phyloP scores from a whole-genome alignment of 2,797 vertebrate species.

The Karalla daura region DNA sequence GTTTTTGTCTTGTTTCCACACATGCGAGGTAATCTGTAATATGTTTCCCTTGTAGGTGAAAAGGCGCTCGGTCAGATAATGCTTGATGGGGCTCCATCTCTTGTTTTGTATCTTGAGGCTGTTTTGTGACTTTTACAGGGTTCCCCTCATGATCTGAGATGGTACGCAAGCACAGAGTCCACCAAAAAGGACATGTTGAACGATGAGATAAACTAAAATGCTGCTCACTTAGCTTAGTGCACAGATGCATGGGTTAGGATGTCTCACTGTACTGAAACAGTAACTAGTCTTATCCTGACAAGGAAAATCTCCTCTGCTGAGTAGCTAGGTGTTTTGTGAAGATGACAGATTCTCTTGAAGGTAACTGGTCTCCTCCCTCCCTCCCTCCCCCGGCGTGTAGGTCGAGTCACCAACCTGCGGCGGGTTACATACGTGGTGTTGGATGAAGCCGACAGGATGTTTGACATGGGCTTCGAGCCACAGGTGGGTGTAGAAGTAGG shows the following conservation, averaged over 20 bases:
- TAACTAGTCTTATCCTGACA: conserved; percentile 15
- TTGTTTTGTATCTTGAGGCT: conserved; percentile 98
- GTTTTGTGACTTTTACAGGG: conserved; percentile 98
- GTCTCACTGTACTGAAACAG: conserved; percentile 32
- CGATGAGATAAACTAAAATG: conserved; percentile 42
- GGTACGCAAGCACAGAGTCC: conserved; percentile 94
- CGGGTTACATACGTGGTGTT: conserved; percentile 95
- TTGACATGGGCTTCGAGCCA: conserved; percentile 99
- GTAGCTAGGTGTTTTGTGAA: conserved; percentile 51
- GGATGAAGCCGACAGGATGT: conserved; percentile 99
- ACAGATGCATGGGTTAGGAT: conserved; percentile 26
- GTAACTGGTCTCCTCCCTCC: conserved; percentile 24
- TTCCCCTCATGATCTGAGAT: conserved; percentile 92
- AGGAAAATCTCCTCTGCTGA: conserved; percentile 10
- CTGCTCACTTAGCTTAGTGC: conserved; percentile 56
- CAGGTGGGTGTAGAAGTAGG: conserved; percentile 88
- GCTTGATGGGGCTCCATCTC: conserved; percentile 95
- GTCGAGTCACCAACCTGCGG: conserved; percentile 97
- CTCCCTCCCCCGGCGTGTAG: conserved; percentile 79
- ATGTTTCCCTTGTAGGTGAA: conserved; percentile 98
- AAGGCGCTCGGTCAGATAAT: conserved; percentile 91
- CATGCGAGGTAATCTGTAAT: conserved; percentile 99
- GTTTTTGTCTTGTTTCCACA: conserved; percentile 89
- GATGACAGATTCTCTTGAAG: conserved; percentile 51
- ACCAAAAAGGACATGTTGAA: conserved; percentile 52